Percentiles rank a stretch among this genome's conserved stretches.
Conservation (phyloP, 2,888 invertebrate genomes). For the Hypselothyrea guttata region DNA sequence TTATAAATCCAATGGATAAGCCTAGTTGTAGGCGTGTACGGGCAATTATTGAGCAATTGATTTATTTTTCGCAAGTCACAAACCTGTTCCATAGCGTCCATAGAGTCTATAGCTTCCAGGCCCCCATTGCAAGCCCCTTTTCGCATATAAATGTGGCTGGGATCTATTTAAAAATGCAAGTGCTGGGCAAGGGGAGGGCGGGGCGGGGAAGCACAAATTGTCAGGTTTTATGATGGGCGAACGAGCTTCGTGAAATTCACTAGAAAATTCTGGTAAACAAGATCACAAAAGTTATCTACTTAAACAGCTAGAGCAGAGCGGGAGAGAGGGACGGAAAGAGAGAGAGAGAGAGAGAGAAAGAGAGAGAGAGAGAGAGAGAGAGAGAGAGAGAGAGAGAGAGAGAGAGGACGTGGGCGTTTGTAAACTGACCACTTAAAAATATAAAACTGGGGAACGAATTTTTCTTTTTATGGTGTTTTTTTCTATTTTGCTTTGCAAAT, state of each 20-base stretch:
- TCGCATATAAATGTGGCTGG: slow-evolving; percentile 25
- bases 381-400: no score
- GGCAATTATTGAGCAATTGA: no score
- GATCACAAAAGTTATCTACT: slow-evolving; percentile 49
- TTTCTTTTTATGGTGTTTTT: no score
- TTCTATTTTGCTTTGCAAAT: slow-evolving; percentile 24
- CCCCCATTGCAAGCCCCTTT: slow-evolving; percentile 16
- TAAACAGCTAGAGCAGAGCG: neutral
- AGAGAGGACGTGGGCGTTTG: no score
- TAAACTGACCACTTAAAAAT: no score
- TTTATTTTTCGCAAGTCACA: neutral
- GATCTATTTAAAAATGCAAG: slow-evolving; percentile 41
- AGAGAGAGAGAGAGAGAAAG: neutral
- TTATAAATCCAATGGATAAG: no score
- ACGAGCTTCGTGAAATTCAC: slow-evolving; percentile 30
- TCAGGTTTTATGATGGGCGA: slow-evolving; percentile 30
- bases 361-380: no score
- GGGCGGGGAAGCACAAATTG: slow-evolving; percentile 27
- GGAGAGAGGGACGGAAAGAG: neutral
- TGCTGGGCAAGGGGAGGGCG: neutral
- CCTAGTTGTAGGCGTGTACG: no score
- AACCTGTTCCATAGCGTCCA: slow-evolving; percentile 4
- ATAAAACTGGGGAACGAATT: no score
- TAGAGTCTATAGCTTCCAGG: no score
- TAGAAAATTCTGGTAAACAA: slow-evolving; percentile 48